These are phyloP conservation scores for Zoanthus sociatus DNA, from an alignment of 92 coral and sea anemone species.

Conservation along the genomic window DNA sequence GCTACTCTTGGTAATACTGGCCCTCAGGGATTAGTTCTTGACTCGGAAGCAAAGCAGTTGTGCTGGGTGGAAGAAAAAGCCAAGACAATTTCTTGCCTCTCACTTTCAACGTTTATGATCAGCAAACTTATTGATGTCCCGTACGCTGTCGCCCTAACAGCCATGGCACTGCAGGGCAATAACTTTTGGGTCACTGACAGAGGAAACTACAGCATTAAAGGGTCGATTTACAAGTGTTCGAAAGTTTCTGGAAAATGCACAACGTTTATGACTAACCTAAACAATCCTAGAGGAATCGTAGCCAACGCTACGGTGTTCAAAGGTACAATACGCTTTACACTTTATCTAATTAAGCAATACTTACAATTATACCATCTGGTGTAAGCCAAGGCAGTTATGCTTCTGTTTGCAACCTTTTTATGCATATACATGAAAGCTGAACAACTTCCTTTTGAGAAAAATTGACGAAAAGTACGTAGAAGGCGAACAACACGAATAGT, in stretches of 20 bases:
- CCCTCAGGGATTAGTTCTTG: slow-evolving; percentile 11
- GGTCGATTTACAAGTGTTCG: slow-evolving; percentile 10
- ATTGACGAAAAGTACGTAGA: too few species aligned
- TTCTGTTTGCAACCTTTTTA: too few species aligned
- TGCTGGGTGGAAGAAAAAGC: slow-evolving; percentile 15
- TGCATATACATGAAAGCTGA: too few species aligned
- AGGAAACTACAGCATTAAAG: neutral
- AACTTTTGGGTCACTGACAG: slow-evolving; percentile 26
- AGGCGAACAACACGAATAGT: too few species aligned
- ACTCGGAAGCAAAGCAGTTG: neutral
- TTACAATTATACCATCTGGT: too few species aligned
- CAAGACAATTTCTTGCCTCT: slow-evolving; percentile 3
- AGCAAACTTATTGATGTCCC: slow-evolving; percentile 27
- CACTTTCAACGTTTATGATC: neutral
- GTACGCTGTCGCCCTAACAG: neutral
- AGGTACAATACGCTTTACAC: neutral
- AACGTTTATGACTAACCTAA: neutral
- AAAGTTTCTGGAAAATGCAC: slow-evolving; percentile 11
- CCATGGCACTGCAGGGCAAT: slow-evolving; percentile 18
- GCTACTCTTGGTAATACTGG: neutral
- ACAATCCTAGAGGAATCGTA: slow-evolving; percentile 20
- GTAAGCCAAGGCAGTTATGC: too few species aligned
- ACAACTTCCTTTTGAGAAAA: too few species aligned
- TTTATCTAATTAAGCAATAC: too few species aligned
- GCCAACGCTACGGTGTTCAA: slow-evolving; percentile 25